phyloP scores from a whole-genome alignment of 2,888 invertebrate species.

The Mimumesa dahlbomi region DNA sequence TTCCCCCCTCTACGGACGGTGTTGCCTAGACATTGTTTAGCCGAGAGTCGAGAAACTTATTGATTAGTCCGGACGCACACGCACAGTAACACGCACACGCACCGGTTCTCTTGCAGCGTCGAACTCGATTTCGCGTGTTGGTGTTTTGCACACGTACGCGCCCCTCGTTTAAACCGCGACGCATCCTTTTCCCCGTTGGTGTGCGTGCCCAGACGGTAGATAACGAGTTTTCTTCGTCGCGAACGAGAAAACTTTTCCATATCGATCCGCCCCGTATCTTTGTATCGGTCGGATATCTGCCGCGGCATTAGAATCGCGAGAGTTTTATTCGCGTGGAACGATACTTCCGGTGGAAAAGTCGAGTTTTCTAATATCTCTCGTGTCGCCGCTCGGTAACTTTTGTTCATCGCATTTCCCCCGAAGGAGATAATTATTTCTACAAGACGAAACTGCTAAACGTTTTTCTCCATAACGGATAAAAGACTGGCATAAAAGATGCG shows the following conservation, averaged over 20 bases:
- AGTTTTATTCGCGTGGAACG: too few species aligned
- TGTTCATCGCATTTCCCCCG: too few species aligned
- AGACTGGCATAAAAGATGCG: too few species aligned
- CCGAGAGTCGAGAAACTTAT: conserved; percentile 55
- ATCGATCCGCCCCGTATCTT: too few species aligned
- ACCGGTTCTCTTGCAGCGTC: not conserved
- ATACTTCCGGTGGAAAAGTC: too few species aligned
- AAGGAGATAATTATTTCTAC: too few species aligned
- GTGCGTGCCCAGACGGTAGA: conserved; percentile 22
- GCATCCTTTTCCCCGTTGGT: conserved; percentile 15
- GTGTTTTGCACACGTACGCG: conserved; percentile 9
- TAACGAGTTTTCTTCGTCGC: conserved; percentile 46
- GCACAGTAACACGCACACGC: not conserved
- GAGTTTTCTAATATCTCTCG: too few species aligned
- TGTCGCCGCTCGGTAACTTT: too few species aligned
- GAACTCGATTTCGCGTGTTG: conserved; percentile 26
- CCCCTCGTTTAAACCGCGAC: conserved; percentile 16
- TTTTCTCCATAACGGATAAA: too few species aligned
- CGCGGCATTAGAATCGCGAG: too few species aligned
- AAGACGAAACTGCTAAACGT: too few species aligned
- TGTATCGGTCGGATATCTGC: too few species aligned
- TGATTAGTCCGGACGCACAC: conserved; percentile 47
- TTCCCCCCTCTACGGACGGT: not conserved
- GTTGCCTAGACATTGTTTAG: conserved; percentile 51
- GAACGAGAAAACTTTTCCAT: conserved; percentile 43